phyloP scores from a whole-genome alignment of 2,797 vertebrate species.

The Rhynchotus rufescens region DNA sequence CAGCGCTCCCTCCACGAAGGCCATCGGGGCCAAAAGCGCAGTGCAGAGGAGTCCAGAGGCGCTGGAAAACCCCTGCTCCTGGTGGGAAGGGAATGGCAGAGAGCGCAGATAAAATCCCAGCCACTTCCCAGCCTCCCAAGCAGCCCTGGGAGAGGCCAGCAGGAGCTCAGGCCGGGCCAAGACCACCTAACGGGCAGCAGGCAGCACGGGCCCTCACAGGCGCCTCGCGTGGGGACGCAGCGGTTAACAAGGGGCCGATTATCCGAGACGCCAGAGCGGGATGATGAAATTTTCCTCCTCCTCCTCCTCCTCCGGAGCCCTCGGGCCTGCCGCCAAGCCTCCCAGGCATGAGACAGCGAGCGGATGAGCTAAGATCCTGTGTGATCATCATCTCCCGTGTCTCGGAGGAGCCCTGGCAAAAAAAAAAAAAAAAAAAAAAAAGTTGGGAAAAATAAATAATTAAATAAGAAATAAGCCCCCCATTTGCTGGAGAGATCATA shows the following conservation, averaged over 20 bases:
- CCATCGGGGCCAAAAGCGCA: neutral
- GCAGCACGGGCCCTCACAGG: neutral
- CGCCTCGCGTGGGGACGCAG: neutral
- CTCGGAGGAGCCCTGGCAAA: constrained; percentile 55
- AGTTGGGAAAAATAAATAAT: neutral
- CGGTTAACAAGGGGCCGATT: constrained; percentile 62
- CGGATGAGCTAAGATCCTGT: constrained; percentile 78
- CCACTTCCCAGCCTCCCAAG: neutral
- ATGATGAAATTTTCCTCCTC: constrained; percentile 74
- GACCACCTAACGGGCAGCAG: constrained; percentile 56
- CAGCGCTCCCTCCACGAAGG: neutral
- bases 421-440: constrained; percentile 35
- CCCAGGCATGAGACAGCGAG: constrained; percentile 74
- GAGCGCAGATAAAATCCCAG: neutral
- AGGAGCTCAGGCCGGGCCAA: neutral
- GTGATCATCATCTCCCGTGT: constrained; percentile 71
- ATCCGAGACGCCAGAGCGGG: constrained; percentile 54
- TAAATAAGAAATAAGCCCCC: too few relatives aligned
- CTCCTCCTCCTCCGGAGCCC: constrained; percentile 59
- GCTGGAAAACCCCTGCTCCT: fast-evolving
- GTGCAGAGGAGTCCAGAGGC: neutral
- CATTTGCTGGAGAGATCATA: too few relatives aligned
- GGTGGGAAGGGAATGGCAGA: neutral
- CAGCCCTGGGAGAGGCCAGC: constrained; percentile 48
- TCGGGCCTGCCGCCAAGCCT: constrained; percentile 65